These are phyloP conservation scores for Nematostella vectensis DNA, from an alignment of 92 coral and sea anemone species.

Conservation along the genomic window DNA sequence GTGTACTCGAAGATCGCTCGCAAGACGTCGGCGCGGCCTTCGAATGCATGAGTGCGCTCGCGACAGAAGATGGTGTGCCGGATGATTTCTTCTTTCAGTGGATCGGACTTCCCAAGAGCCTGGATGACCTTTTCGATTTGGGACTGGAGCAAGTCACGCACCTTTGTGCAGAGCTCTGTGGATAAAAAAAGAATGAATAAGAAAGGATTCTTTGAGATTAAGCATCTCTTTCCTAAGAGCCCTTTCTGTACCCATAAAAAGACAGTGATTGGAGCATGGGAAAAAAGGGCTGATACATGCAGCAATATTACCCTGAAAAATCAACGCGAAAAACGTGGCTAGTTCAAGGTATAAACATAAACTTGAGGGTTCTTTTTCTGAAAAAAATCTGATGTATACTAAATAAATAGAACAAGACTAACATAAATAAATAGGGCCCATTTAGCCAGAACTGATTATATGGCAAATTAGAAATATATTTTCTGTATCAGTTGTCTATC, in stretches of 20 bases:
- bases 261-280: background rate
- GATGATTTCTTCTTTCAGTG: slow-evolving; percentile 42
- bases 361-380: too few relatives aligned
- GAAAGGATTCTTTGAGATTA: background rate
- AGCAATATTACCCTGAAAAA: too few relatives aligned
- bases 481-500: too few relatives aligned
- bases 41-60: slow-evolving; percentile 41
- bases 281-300: too few relatives aligned
- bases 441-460: too few relatives aligned
- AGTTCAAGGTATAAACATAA: too few relatives aligned
- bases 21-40: slow-evolving; percentile 42
- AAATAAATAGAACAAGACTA: too few relatives aligned
- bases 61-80: slow-evolving; percentile 58
- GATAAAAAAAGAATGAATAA: background rate
- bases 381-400: too few relatives aligned
- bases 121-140: slow-evolving; percentile 31
- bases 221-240: background rate
- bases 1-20: slow-evolving; percentile 27
- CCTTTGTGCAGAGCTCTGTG: slow-evolving; percentile 40
- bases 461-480: too few relatives aligned
- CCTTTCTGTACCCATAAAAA: background rate
- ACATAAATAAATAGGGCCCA: too few relatives aligned
- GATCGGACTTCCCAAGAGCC: slow-evolving; percentile 33
- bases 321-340: too few relatives aligned
- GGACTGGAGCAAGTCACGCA: slow-evolving; percentile 20